Percentiles rank a stretch among this genome's conserved stretches.
These are phyloP conservation scores for Danio choprae DNA, from an alignment of 2,797 vertebrate genomes.

Conservation along the genomic window DNA sequence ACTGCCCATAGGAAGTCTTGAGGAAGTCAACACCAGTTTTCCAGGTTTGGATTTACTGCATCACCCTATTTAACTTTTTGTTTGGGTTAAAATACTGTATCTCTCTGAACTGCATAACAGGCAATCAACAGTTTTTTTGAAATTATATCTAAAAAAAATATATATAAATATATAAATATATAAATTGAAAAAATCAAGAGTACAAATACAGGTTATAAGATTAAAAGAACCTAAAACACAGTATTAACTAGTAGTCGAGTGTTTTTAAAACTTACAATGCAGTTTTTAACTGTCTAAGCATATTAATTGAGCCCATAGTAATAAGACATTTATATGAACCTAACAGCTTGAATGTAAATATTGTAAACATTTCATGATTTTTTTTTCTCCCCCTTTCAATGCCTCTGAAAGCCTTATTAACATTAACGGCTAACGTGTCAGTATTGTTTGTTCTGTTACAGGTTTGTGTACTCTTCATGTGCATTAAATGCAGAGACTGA, in stretches of 20 bases:
- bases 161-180: neutral
- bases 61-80: no score
- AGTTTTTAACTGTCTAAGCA: slow-evolving; percentile 22
- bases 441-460: slow-evolving; percentile 49
- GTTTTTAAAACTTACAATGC: slow-evolving; percentile 14
- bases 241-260: slow-evolving; percentile 25
- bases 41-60: no score
- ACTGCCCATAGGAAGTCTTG: no score
- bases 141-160: neutral
- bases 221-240: neutral
- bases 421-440: slow-evolving; percentile 39
- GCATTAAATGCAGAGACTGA: slow-evolving; percentile 49
- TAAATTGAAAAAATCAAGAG: slow-evolving; percentile 6
- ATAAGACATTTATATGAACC: slow-evolving; percentile 12
- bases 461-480: slow-evolving; percentile 23
- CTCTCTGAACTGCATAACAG: neutral
- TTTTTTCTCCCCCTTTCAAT: slow-evolving; percentile 1
- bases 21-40: no score
- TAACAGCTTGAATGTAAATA: slow-evolving; percentile 47
- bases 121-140: neutral
- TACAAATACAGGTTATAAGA: neutral
- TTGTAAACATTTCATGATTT: neutral
- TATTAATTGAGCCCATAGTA: slow-evolving; percentile 29
- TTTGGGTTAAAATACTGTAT: neutral
- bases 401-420: slow-evolving; percentile 35